Evolutionary conservation across 2,797 vertebrate genomes (phyloP), one percentile per base, ranked within the genome.

Genomic region (Octomys mimax): DNA sequence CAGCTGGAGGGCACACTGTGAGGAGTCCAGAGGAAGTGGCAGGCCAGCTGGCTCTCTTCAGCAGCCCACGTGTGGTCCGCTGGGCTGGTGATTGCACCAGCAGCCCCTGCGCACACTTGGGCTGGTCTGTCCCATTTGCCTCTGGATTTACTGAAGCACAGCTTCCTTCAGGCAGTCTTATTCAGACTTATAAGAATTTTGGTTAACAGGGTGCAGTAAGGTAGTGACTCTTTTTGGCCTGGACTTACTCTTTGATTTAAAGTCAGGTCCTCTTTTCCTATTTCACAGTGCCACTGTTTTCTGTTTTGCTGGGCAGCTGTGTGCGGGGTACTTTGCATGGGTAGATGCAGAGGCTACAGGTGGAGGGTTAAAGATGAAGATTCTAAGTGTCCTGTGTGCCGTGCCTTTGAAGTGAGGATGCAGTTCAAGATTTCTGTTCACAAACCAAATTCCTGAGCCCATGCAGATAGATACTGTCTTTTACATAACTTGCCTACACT

Each of bases 101-200:
- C 77, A 42, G 11, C 49, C 31, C 90, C 70, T 81, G 12, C 88
- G 82, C 86, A 46, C 64, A 52, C 68, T 6, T n/a, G 70, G 75
- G n/a, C 31, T 61, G 64, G n/a, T 26, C 46, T 68, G 36, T 77
- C 68, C 64, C 66, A 16, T 42, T 49, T 91, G 73, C 31, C 11
- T 13, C 64, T 64, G n/a, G 68, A 39, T 75, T 91, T 91, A 78
- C 5, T 78, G 54, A 82, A 66, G 59, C 46, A 52, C 24, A 39
- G 26, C 26, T 86, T 95, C 57, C 52, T 82, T 95, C 57, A 82
- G 78, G 93, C 57, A 88, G 4, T 26, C n/a, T 75, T 81, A 84
- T 36, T 22, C 13, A 39, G 61, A 82, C 7, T 77, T 70, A 64
- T 46, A 75, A 54, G 85, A 95, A 57, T 68, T 75, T 83, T 39